Percentiles rank a stretch among this genome's conserved stretches.
phyloP scores from a whole-genome alignment of 2,797 vertebrate genomes.

The Sebastes jordani region DNA sequence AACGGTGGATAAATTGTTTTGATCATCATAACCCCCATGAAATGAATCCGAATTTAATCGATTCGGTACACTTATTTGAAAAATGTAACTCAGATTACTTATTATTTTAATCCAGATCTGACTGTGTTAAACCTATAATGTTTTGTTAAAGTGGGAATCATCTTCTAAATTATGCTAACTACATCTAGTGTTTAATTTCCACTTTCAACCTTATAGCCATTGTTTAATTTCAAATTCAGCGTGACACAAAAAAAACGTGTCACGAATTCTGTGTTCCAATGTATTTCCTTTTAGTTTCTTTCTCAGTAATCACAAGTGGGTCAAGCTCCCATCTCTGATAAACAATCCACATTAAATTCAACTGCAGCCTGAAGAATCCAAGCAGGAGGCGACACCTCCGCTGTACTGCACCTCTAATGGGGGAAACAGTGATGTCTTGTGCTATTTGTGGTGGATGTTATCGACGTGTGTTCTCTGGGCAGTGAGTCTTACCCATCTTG shows the following conservation, averaged over 20 bases:
- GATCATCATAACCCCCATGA: neutral
- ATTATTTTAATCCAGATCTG: neutral
- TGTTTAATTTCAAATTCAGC: neutral
- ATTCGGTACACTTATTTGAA: neutral
- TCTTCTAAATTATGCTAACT: neutral
- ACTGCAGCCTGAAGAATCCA: slow-evolving; percentile 2
- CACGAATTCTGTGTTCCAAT: neutral
- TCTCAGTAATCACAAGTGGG: neutral
- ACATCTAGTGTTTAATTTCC: neutral
- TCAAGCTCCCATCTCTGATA: neutral
- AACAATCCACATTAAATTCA: slow-evolving; percentile 25
- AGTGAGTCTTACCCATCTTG: slow-evolving; percentile 40
- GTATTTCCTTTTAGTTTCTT: neutral
- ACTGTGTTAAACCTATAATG: neutral
- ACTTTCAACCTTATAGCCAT: neutral
- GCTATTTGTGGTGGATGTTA: slow-evolving; percentile 67
- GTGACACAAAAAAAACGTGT: neutral
- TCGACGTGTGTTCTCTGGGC: slow-evolving; percentile 38
- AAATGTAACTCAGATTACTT: neutral
- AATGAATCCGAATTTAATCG: neutral
- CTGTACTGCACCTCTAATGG: slow-evolving; percentile 34
- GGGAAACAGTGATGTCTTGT: slow-evolving; percentile 21
- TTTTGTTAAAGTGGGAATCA: neutral
- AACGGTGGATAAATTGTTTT: neutral
- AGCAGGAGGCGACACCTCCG: slow-evolving; percentile 2